These are phyloP conservation scores for Pteromalus puparum DNA, from an alignment of 1,140 invertebrate species.

Conservation along the genomic window DNA sequence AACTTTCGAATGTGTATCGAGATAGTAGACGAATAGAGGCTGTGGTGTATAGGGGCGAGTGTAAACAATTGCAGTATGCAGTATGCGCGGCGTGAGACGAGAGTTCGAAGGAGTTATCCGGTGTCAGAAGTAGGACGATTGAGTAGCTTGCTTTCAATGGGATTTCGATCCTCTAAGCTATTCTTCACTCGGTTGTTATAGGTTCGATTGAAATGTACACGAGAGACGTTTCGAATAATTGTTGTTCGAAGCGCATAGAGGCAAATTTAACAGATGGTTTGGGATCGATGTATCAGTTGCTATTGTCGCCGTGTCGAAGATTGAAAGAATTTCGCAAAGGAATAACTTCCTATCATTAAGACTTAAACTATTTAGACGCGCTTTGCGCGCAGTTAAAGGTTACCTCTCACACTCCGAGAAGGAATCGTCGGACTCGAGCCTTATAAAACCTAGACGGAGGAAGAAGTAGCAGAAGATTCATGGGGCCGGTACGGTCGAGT, in stretches of 20 bases:
- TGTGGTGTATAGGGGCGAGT: neutral
- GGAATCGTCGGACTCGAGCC: no score
- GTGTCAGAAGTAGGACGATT: neutral
- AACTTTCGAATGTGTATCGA: neutral
- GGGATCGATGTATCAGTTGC: no score
- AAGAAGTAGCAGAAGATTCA: no score
- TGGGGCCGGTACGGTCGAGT: no score
- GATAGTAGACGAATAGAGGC: neutral
- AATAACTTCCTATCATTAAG: no score
- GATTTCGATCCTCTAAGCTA: neutral
- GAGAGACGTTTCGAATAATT: neutral
- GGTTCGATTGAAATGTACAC: neutral
- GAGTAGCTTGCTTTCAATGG: neutral
- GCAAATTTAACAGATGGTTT: no score
- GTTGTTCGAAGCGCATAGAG: neutral
- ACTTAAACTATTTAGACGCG: no score
- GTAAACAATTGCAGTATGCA: neutral
- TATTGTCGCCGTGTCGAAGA: no score
- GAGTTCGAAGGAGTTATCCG: neutral
- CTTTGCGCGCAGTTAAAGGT: no score
- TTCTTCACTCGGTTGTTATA: neutral
- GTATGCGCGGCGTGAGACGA: neutral
- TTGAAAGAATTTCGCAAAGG: no score
- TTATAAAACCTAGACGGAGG: no score
- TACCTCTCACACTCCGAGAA: no score